phyloP scores from a whole-genome alignment of 2,797 vertebrate genomes.

The Pagetopsis macropterus region DNA sequence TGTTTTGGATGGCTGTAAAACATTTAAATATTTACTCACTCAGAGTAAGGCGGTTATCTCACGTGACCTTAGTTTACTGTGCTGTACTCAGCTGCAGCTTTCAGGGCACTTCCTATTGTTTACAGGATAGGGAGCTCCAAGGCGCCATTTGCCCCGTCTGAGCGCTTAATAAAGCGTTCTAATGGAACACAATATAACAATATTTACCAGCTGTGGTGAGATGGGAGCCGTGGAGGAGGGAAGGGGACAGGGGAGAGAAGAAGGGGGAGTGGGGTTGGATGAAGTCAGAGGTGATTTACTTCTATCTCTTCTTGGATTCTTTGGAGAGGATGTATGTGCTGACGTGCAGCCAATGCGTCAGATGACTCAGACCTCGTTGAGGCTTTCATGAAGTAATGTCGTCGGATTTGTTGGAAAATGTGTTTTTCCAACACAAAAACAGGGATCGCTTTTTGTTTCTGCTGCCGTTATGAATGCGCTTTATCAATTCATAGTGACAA shows the following conservation, averaged over 20 bases:
- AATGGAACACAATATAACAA: slow-evolving; percentile 86
- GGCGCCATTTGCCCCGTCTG: slow-evolving; percentile 82
- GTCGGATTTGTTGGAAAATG: slow-evolving; percentile 11
- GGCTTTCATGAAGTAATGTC: slow-evolving; percentile 37
- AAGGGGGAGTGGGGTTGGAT: slow-evolving; percentile 35
- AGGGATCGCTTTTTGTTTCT: neutral
- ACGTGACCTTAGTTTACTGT: slow-evolving; percentile 78
- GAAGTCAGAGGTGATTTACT: slow-evolving; percentile 56
- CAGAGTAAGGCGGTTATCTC: slow-evolving; percentile 64
- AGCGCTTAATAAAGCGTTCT: slow-evolving; percentile 80
- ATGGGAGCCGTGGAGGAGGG: slow-evolving; percentile 54
- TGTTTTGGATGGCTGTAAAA: slow-evolving; percentile 64
- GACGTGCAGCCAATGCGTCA: slow-evolving; percentile 27
- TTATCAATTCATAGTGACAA: neutral
- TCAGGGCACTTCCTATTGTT: slow-evolving; percentile 80
- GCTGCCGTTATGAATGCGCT: neutral
- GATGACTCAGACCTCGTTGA: slow-evolving; percentile 48
- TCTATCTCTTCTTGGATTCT: slow-evolving; percentile 49
- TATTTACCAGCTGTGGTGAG: slow-evolving; percentile 81
- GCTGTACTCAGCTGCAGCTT: slow-evolving; percentile 71
- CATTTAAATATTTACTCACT: slow-evolving; percentile 84
- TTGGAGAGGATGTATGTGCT: slow-evolving; percentile 33
- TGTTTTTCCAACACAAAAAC: neutral
- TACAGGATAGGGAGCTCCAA: slow-evolving; percentile 80
- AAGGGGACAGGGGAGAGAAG: slow-evolving; percentile 32